Percentiles rank a stretch among this genome's conserved stretches.
These are phyloP conservation scores for Podarcis muralis DNA, from an alignment of 2,113 vertebrate genomes.

Conservation along the genomic window DNA sequence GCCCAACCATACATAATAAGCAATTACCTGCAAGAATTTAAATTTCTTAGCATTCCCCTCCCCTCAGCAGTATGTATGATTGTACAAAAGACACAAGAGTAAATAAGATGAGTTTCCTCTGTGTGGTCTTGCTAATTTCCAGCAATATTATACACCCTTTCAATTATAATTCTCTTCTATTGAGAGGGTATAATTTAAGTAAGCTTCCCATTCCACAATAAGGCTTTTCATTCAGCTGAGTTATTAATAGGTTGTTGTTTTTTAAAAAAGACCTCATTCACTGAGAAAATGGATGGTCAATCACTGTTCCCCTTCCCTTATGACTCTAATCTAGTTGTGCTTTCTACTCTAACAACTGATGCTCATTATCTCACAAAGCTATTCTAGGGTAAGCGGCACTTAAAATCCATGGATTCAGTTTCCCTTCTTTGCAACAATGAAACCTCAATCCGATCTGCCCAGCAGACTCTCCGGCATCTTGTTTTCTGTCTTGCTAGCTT, in stretches of 20 bases:
- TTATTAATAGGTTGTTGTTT: background rate
- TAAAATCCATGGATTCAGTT: background rate
- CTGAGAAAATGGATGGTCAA: background rate
- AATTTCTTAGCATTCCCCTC: constrained; percentile 5
- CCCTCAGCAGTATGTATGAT: background rate
- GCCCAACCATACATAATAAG: constrained; percentile 54
- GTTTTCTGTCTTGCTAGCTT: background rate
- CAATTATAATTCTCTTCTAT: background rate
- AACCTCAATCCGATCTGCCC: too few species aligned
- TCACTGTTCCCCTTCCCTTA: background rate
- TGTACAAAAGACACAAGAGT: constrained; percentile 40
- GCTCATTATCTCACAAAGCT: background rate
- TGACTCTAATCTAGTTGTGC: background rate
- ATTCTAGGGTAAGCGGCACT: background rate
- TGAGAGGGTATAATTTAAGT: background rate
- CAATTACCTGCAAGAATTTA: background rate
- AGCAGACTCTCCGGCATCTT: background rate
- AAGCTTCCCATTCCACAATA: background rate
- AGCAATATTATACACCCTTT: constrained; percentile 11
- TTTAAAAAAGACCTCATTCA: background rate
- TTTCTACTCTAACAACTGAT: background rate
- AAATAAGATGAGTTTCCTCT: constrained; percentile 43
- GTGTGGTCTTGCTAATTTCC: background rate
- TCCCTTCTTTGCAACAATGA: background rate
- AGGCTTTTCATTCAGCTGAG: background rate